These are phyloP conservation scores for Psammodynastes pulverulentus DNA, from an alignment of 2,113 vertebrate genomes.

Conservation along the genomic window DNA sequence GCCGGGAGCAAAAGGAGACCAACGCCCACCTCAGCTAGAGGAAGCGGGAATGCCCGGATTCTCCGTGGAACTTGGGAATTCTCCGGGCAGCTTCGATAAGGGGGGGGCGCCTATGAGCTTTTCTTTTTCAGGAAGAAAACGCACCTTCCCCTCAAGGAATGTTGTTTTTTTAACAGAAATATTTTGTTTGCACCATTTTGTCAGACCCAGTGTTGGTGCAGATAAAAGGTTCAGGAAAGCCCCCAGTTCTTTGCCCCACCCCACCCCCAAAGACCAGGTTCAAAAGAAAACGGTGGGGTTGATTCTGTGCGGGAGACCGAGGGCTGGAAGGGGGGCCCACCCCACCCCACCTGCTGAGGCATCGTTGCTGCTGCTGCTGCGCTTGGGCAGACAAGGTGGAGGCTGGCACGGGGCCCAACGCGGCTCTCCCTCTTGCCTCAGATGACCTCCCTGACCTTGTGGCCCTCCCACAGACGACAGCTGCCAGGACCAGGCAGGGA, in stretches of 20 bases:
- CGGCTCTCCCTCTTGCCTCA: not conserved
- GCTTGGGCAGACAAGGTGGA: not conserved
- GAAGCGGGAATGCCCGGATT: not conserved
- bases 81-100: not conserved
- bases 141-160: not conserved
- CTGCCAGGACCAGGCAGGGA: conserved; percentile 93
- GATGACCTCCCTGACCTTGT: not conserved
- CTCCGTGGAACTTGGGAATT: not conserved
- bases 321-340: not conserved
- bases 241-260: not conserved
- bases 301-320: not conserved
- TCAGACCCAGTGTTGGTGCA: not conserved
- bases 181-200: not conserved
- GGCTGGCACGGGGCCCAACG: not conserved
- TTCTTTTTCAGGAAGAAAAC: not conserved
- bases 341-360: not conserved
- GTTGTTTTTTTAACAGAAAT: not conserved
- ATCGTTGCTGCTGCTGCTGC: not conserved
- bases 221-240: not conserved
- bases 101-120: not conserved
- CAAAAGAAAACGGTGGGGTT: not conserved
- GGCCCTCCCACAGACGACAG: conserved; percentile 80
- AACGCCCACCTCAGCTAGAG: not conserved
- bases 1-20: not conserved
- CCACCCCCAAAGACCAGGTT: not conserved